phyloP scores from a whole-genome alignment of 2,113 vertebrate species.

The Cochlearius cochlearius region DNA sequence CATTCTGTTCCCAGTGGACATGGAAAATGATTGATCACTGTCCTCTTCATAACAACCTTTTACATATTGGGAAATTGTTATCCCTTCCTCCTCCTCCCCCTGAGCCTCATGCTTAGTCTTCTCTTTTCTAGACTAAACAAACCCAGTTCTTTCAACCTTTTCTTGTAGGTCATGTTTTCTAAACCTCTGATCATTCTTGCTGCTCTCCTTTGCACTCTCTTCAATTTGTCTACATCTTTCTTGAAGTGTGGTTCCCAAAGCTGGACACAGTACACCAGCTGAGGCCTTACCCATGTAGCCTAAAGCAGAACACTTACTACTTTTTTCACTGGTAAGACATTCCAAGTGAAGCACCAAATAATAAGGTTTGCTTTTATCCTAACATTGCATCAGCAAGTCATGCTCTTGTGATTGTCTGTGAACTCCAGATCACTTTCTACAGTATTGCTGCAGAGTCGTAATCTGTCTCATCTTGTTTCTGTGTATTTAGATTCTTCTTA shows the following conservation, averaged over 20 bases:
- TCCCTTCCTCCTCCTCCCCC: constrained; percentile 16
- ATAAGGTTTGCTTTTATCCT: neutral
- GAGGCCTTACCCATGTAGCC: neutral
- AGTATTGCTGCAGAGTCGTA: neutral
- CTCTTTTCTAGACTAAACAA: constrained; percentile 68
- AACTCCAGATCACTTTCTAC: neutral
- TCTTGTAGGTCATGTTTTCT: constrained; percentile 63
- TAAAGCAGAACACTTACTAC: neutral
- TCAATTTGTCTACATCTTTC: constrained; percentile 52
- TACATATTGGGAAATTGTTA: constrained; percentile 49
- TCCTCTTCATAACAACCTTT: constrained; percentile 23
- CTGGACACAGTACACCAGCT: neutral
- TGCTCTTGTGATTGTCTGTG: neutral
- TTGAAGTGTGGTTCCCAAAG: constrained; percentile 15
- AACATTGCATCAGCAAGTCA: neutral
- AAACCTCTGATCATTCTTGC: constrained; percentile 56
- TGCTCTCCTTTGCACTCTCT: constrained; percentile 52
- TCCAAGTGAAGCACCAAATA: neutral
- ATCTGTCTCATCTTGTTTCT: neutral
- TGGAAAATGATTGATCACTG: constrained; percentile 36
- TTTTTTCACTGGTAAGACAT: neutral
- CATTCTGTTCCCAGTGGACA: neutral
- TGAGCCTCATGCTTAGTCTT: constrained; percentile 54
- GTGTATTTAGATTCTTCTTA: neutral
- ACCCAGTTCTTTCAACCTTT: constrained; percentile 57